Base-by-base conservation (phyloP, 2,113 vertebrate genomes). In the Sander vitreus region DNA sequence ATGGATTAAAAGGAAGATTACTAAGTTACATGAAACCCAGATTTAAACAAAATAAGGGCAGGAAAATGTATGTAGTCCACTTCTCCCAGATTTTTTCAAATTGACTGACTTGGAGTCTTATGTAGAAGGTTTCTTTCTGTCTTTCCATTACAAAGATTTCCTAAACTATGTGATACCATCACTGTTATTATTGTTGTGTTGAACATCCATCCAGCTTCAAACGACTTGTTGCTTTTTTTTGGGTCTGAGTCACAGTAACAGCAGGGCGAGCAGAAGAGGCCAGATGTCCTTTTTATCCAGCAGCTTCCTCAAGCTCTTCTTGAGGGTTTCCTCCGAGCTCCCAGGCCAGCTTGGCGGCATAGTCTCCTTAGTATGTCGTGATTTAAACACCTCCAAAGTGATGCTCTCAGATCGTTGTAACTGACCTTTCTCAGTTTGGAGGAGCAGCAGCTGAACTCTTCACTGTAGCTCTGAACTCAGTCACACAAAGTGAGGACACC, bases 231-330 rank as follows among this genome's bases (percentile, higher is more conserved):
- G 60, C 78, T 1, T 74, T 19, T 33, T 63, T 65, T 27, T 72
- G 78, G 62, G 79, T 80, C 75, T 13, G 85, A 78, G 68, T 63
- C 43, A 0, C 50, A 3, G 60, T 23, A 66, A 65, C 77, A 73
- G 78, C 64, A 27, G 73, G 85, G 62, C 1, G 15, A 82, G 50
- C 74, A 74, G 83, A 86, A 86, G 78, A 66, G 84, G 71, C 76
- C 84, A 88, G 88, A 83, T 86, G 90, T 90, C 90, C 82, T 81
- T 90, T 33, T 88, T 87, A 78, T 87, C 81, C 86, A 8, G 66
- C 80, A 70, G 83, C 88, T 89, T 92, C 91, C 85, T 90, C 48
- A 1, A 60, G 73, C 63, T 83, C 85, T 75, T 64, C 69, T 88
- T 2, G 43, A 86, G 81, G 71, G 65, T 86, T 85, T 85, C 73